phyloP scores from a whole-genome alignment of 2,888 invertebrate genomes.

The Acleris literana region DNA sequence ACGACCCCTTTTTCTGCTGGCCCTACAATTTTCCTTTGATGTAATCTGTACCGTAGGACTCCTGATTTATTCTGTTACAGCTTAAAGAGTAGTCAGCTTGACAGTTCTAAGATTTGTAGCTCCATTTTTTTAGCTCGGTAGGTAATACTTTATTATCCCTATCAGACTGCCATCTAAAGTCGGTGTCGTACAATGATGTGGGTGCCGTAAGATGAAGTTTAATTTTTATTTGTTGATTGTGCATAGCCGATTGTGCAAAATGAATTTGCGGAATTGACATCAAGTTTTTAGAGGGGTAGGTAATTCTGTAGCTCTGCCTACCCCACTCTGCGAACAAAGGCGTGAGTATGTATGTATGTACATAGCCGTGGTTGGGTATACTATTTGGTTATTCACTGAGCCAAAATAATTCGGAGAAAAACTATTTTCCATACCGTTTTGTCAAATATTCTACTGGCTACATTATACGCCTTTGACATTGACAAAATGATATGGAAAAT shows the following conservation, averaged over 20 bases:
- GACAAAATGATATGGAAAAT: too few relatives aligned
- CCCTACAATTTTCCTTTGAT: constrained; percentile 50
- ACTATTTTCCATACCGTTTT: too few relatives aligned
- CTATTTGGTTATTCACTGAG: neutral
- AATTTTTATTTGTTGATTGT: neutral
- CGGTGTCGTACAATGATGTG: constrained; percentile 16
- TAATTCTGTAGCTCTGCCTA: too few relatives aligned
- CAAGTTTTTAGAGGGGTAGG: too few relatives aligned
- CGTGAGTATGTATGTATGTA: too few relatives aligned
- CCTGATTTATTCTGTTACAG: constrained; percentile 69
- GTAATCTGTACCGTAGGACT: constrained; percentile 54
- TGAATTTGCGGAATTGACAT: too few relatives aligned
- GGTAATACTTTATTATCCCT: constrained; percentile 51
- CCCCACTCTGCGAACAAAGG: too few relatives aligned
- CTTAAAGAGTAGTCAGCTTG: constrained; percentile 64
- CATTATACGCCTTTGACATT: too few relatives aligned
- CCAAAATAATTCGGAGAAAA: neutral
- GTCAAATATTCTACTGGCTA: too few relatives aligned
- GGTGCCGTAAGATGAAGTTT: neutral
- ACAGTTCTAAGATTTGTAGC: constrained; percentile 69
- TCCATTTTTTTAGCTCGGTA: constrained; percentile 60
- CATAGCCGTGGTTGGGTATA: too few relatives aligned
- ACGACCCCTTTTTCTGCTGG: constrained; percentile 45
- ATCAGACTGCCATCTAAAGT: constrained; percentile 43
- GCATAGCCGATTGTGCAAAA: too few relatives aligned